Conservation (phyloP, 2,888 invertebrate genomes). For the Eristalinus aeneus region DNA sequence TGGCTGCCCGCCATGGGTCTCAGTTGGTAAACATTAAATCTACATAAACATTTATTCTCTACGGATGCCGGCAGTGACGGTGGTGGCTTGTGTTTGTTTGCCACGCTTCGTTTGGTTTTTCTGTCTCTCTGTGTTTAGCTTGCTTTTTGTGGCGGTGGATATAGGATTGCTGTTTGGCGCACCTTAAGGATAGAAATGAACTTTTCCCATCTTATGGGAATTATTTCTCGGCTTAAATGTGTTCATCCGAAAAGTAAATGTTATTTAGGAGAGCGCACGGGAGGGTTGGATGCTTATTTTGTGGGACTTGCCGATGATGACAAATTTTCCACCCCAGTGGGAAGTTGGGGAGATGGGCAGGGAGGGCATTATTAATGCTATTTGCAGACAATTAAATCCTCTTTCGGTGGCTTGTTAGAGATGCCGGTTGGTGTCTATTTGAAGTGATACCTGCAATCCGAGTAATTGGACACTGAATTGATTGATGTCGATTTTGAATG, state of each 20-base stretch:
- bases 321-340: neutral
- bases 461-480: too few species aligned
- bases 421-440: neutral
- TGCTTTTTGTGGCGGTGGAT: neutral
- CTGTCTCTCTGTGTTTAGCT: neutral
- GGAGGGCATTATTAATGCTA: neutral
- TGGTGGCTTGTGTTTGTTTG: constrained; percentile 17
- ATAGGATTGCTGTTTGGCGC: neutral
- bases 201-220: neutral
- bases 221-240: constrained; percentile 34
- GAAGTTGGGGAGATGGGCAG: neutral
- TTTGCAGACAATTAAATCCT: neutral
- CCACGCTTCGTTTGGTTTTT: neutral
- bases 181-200: neutral
- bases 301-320: neutral
- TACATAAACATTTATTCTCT: constrained; percentile 29
- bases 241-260: constrained; percentile 27
- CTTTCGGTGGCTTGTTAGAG: neutral
- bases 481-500: too few species aligned
- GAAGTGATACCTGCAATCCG: neutral
- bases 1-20: constrained; percentile 13
- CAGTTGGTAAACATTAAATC: constrained; percentile 32
- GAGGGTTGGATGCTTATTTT: neutral
- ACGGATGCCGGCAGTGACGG: too few species aligned
- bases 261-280: neutral